A percentile compares a stretch with the other conserved stretches of the same genome.
These are phyloP conservation scores for Scortum barcoo DNA, from an alignment of 2,113 vertebrate species.

Conservation along the genomic window DNA sequence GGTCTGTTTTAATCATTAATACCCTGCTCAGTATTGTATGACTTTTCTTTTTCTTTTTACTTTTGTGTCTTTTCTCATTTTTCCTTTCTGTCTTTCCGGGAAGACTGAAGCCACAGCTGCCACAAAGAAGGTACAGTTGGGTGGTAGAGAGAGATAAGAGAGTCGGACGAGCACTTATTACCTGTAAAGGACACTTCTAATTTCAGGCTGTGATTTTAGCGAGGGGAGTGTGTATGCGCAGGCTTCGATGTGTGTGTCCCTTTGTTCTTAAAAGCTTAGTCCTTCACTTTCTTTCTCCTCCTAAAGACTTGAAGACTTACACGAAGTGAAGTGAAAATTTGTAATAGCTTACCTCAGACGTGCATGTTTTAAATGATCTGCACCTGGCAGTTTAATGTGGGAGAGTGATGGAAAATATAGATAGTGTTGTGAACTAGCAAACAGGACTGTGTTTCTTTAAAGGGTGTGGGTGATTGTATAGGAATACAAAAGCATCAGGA, in stretches of 20 bases:
- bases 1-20: not conserved
- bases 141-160: conserved; percentile 28
- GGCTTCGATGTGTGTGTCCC: not conserved
- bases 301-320: not conserved
- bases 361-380: not conserved
- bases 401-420: not conserved
- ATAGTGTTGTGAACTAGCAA: not conserved
- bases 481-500: not conserved
- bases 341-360: not conserved
- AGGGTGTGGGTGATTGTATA: too few species aligned
- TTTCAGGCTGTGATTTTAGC: conserved; percentile 26
- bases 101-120: conserved; percentile 75
- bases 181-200: conserved; percentile 25
- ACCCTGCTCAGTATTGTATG: not conserved
- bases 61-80: conserved; percentile 35
- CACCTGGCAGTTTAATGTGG: not conserved
- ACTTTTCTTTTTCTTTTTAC: conserved; percentile 28
- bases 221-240: not conserved
- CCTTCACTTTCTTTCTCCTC: not conserved
- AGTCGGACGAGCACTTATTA: not conserved
- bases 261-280: not conserved
- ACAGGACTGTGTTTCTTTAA: not conserved
- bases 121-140: conserved; percentile 73
- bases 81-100: conserved; percentile 18
- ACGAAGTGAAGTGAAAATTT: not conserved